Evolutionary conservation across 2,888 invertebrate species (phyloP), one percentile per base, ranked within the genome.

Genomic region (Apamea sordens): DNA sequence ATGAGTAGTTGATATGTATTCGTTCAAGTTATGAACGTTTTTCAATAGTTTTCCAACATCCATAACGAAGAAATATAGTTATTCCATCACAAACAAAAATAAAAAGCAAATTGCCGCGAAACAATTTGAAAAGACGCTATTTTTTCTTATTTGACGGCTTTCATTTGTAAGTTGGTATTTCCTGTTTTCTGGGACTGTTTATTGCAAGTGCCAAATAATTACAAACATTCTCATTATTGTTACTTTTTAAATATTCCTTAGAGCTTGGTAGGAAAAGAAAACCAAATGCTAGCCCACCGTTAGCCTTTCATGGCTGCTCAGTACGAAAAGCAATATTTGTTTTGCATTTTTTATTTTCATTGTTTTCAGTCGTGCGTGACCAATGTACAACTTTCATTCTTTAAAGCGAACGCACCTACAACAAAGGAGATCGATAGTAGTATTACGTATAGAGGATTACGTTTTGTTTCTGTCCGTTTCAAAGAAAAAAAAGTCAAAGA

Each of bases 1-100:
- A 82, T 94, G 92, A 44, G 94, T 93, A 64, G 89, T 78, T 7
- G 91, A 76, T 69, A 93, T 91, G 69, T 95, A 96, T 56, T 94
- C 92, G 28, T 93, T 90, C 61, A 96, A 82, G 81, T 87, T 92
- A 61, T 88, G 93, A 15, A 95, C 88, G 53, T 90, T 90, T 83
- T 90, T 92, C 50, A 95, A 86, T 59, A 92, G 68, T 76, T 92
- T 92, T 76, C 77, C 90, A 10, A 94, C 77, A 89, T 95, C 94
- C 96, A 96, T 96, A 89, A 86, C 90, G 28, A 73, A 18, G 15
- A 61, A 47, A 53, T 53, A 44, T 53, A 44, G 21, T 32, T 59
- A 84, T 76, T 79, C 64, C 81, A 88, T 85, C 50, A 76, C 73
- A 73, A 83, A 74, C 64, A 63, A 50, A 68, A 69, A 63, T 64